These are phyloP conservation scores for Drosophila willistoni DNA, from an alignment of 1,140 invertebrate species.

Conservation along the genomic window DNA sequence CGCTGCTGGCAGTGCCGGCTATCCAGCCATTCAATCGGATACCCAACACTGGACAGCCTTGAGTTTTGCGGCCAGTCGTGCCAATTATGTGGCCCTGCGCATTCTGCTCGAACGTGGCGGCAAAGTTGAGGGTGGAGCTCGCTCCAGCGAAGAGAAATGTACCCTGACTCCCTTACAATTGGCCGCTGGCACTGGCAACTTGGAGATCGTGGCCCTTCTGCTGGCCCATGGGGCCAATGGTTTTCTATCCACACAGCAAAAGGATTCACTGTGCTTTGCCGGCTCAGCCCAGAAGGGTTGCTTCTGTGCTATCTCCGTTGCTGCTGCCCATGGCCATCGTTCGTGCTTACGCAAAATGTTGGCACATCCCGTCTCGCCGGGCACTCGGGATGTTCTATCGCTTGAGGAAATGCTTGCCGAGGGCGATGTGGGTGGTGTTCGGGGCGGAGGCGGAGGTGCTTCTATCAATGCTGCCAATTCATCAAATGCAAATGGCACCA, in stretches of 20 bases:
- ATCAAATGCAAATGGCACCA: slow-evolving; percentile 31
- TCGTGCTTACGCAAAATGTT: slow-evolving; percentile 90
- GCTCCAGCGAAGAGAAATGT: slow-evolving; percentile 91
- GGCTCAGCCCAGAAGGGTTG: slow-evolving; percentile 92
- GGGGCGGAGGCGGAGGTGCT: slow-evolving; percentile 12
- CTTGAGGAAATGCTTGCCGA: slow-evolving; percentile 96
- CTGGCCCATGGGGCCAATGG: slow-evolving; percentile 93
- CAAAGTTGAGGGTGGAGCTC: slow-evolving; percentile 93
- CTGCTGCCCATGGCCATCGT: slow-evolving; percentile 92
- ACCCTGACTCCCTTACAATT: slow-evolving; percentile 94
- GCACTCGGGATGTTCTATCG: slow-evolving; percentile 89
- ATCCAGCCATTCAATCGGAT: slow-evolving; percentile 86
- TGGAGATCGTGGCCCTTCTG: slow-evolving; percentile 91
- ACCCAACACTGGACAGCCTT: slow-evolving; percentile 91
- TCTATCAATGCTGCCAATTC: background rate
- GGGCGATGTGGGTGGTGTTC: slow-evolving; percentile 84
- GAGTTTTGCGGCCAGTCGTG: slow-evolving; percentile 87
- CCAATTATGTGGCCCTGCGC: slow-evolving; percentile 84
- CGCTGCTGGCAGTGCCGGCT: slow-evolving; percentile 63
- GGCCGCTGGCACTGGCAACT: slow-evolving; percentile 91
- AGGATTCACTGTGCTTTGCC: slow-evolving; percentile 92
- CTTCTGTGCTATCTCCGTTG: slow-evolving; percentile 93
- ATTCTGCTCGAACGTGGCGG: slow-evolving; percentile 91
- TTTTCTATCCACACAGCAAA: slow-evolving; percentile 92
- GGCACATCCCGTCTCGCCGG: slow-evolving; percentile 89